Percentiles rank a stretch among this genome's conserved stretches.
These are phyloP conservation scores for Paramisgurnus dabryanus DNA, from an alignment of 2,113 vertebrate species.

Conservation along the genomic window DNA sequence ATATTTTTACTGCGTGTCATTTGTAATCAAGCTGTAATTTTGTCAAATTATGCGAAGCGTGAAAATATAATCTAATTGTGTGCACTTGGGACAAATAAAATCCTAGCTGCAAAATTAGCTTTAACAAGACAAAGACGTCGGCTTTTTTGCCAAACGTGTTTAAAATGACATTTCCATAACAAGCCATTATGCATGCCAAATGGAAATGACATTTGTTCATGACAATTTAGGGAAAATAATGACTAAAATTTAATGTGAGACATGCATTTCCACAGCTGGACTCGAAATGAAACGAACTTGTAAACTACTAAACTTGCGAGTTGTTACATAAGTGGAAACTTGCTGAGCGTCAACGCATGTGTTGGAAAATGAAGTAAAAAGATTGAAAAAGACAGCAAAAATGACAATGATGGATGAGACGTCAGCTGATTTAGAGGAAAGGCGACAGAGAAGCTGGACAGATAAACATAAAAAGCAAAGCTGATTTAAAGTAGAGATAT, in stretches of 20 bases:
- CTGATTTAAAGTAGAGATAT: slow-evolving; percentile 24
- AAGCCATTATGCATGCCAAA: too few species aligned
- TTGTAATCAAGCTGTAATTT: not conserved
- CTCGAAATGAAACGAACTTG: not conserved
- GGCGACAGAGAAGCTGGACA: slow-evolving; percentile 11
- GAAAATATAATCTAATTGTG: too few species aligned
- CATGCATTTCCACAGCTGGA: not conserved
- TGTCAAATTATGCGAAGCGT: not conserved
- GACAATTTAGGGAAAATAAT: not conserved
- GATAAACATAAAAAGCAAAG: not conserved
- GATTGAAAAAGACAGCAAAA: slow-evolving; percentile 23
- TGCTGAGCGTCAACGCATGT: not conserved
- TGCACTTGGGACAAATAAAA: not conserved
- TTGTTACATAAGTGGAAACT: not conserved
- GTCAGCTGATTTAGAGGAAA: slow-evolving; percentile 18
- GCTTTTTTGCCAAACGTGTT: not conserved
- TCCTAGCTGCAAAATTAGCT: not conserved
- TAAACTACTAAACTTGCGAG: not conserved
- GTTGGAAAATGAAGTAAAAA: not conserved
- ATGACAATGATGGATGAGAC: slow-evolving; percentile 41
- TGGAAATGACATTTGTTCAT: not conserved
- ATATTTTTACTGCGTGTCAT: not conserved
- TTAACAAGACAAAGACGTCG: not conserved
- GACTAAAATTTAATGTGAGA: not conserved
- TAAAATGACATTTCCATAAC: not conserved